Evolutionary conservation across 2,113 vertebrate genomes (phyloP), one percentile per base, ranked within the genome.

Genomic region (Prietella phreatophila): DNA sequence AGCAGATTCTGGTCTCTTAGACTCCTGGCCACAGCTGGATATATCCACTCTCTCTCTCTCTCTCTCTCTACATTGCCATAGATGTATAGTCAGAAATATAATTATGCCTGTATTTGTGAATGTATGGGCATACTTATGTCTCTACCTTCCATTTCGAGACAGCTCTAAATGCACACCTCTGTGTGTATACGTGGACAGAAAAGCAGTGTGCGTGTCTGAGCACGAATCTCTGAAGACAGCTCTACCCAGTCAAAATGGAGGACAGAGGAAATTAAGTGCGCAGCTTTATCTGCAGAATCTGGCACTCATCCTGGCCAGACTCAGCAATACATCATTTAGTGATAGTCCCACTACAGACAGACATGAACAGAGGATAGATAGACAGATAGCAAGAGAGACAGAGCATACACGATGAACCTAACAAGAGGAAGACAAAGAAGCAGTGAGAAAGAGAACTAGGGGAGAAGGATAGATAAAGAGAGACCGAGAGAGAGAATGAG

Each of bases 231-330:
- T 61, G 79, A 80, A 93, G 94, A 95, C 95, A 95, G 94, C 94
- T 94, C 93, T 93, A 94, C 94, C 94, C 93, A 95, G 95, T 94
- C 95, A 96, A 96, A 95, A 96, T 95, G 95, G 95, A 94, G 93
- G 95, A 94, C 92, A 88, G 93, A 92, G 92, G 92, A 92, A 93
- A 92, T 92, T 93, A 83, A 93, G 92, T 92, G 91, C 91, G 91
- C 25, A 67, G 79, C 87, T 89, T 90, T 89, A 90, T 89, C 89
- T 81, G 83, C 78, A 56, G 47, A 69, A 63, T 84, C 86, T 90
- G 87, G 87, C 87, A 56, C 83, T 88, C 87, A 63, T 88, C 83
- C 93, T 93, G 92, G 90, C 91, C 92, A 93, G 92, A 93, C 94
- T 93, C 93, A 92, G 92, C 92, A 93, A 92, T 93, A 95, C 94